A percentile compares a stretch with the other conserved stretches of the same genome.
Conservation (phyloP, 2,797 vertebrate genomes). For the Serranus cabrilla region DNA sequence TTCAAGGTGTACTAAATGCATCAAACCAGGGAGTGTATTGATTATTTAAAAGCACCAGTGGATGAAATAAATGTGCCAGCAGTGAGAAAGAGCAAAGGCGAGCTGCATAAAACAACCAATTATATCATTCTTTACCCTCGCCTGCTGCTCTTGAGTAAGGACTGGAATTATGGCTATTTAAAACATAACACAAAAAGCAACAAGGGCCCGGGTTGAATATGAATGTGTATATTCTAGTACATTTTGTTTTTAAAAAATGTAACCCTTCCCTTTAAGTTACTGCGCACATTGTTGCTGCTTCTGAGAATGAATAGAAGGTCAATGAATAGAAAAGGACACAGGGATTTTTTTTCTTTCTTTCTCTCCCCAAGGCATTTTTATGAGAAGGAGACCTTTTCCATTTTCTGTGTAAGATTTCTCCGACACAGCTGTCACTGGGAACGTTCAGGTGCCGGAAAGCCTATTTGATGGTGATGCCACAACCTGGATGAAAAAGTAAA, state of each 20-base stretch:
- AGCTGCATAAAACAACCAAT: conserved; percentile 74
- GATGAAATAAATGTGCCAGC: conserved; percentile 72
- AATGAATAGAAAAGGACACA: not conserved
- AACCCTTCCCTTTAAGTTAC: conserved; percentile 32
- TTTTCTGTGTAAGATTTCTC: conserved; percentile 30
- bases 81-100: conserved; percentile 63
- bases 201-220: conserved; percentile 17
- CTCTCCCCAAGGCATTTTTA: conserved; percentile 18
- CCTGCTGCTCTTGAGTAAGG: conserved; percentile 41
- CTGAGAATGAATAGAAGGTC: conserved; percentile 8
- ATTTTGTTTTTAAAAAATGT: conserved; percentile 24
- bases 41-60: conserved; percentile 77
- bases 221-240: conserved; percentile 17
- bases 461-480: conserved; percentile 30
- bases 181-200: conserved; percentile 50
- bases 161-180: conserved; percentile 60
- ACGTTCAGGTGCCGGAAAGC: conserved; percentile 17
- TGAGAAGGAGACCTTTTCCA: conserved; percentile 31
- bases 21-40: conserved; percentile 71
- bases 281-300: conserved; percentile 28
- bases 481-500: conserved; percentile 37
- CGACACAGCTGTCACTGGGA: conserved; percentile 40
- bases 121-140: conserved; percentile 67
- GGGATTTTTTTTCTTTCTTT: conserved; percentile 1
- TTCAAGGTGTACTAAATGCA: conserved; percentile 68